Evolutionary conservation across 2,888 invertebrate genomes (phyloP), one percentile per base, ranked within the genome.

Genomic region (Eupithecia subfuscata): DNA sequence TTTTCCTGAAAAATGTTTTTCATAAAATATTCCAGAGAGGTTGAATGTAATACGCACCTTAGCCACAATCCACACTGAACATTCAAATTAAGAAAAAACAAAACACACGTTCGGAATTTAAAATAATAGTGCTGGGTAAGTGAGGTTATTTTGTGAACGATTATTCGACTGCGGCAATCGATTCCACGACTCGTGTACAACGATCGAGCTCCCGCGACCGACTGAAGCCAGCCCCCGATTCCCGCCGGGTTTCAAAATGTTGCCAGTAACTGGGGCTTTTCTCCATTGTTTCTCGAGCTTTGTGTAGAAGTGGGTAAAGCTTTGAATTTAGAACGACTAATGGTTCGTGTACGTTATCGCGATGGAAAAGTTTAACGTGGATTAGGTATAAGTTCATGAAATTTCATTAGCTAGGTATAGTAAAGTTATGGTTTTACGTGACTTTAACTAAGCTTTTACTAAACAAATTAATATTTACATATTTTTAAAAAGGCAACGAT

Each of bases 221-320:
- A 93, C 93, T 93, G 91, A 91, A 87, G 70, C 56, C 37, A 72
- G 74, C 72, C 73, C 73, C 73, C 81, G 78, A 82, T 86, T 89
- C 90, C 90, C 90, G 90, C 90, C 84, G 84, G 81, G 87, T 85
- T 86, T 82, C 83, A 75, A 80, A 79, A 85, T 88, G 91, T 91
- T 92, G 90, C 92, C 81, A 87, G 78, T 71, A 69, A 52, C 69
- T 76, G 81, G 83, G 84, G 77, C 80, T 69, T 79, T 85, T 84
- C 82, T 85, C 73, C 76, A 25, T 52, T 68, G 60, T 52, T 69
- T 74, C 74, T 74, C 25, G 37, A 37, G 71, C 73, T 70, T 70
- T 69, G 65, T 75, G 37, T 68, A 25, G 25, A 73, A 30, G 67
- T 73, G 22, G 65, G 63, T 43, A 65, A 34, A 69, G 72, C 63